Conservation (phyloP, 1,140 invertebrate species). For the Lysiphlebus fabarum region DNA sequence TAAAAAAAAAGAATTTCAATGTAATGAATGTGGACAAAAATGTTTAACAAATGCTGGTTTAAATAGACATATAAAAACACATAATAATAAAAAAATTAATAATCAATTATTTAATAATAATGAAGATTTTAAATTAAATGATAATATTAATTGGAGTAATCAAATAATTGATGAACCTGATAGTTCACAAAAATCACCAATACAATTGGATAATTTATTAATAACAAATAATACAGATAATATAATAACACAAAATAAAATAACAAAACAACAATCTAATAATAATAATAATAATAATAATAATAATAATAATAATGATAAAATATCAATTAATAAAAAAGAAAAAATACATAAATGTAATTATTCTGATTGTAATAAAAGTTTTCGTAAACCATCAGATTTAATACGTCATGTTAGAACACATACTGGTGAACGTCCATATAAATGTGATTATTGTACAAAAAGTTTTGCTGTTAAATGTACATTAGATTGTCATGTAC, state of each 20-base stretch:
- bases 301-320: no score
- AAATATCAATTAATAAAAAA: conserved; percentile 28
- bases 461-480: conserved; percentile 69
- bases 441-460: conserved; percentile 61
- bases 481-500: conserved; percentile 62
- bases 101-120: conserved; percentile 29
- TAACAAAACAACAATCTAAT: no score
- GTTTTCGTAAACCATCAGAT: conserved; percentile 58
- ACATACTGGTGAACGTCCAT: conserved; percentile 70
- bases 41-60: conserved; percentile 53
- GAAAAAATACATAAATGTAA: conserved; percentile 57
- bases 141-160: conserved; percentile 32
- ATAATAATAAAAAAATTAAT: conserved; percentile 32
- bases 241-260: conserved; percentile 22
- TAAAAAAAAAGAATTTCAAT: conserved; percentile 45
- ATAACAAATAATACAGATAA: background rate
- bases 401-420: conserved; percentile 57
- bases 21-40: conserved; percentile 49
- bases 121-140: conserved; percentile 30
- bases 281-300: no score
- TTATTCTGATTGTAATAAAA: conserved; percentile 54
- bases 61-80: conserved; percentile 52
- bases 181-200: conserved; percentile 27
- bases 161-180: conserved; percentile 22
- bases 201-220: conserved; percentile 16